Percentiles rank a stretch among this genome's conserved stretches.
These are phyloP conservation scores for Lordiphosa mommai DNA, from an alignment of 1,140 invertebrate genomes.

Conservation along the genomic window DNA sequence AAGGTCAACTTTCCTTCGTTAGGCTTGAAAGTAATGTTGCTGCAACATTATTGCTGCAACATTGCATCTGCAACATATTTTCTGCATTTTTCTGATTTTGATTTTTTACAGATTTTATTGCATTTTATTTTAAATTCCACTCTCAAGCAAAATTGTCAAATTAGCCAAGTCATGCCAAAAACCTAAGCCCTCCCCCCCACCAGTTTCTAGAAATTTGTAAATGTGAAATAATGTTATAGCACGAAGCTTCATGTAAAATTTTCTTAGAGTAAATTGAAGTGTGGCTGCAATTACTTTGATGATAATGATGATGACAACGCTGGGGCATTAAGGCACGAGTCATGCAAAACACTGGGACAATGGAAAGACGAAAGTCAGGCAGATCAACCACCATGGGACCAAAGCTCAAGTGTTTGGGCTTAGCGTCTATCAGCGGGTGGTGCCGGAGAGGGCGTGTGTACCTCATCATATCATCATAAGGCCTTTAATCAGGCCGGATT, in stretches of 20 bases:
- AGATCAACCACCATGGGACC: slow-evolving; percentile 39
- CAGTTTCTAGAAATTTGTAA: slow-evolving; percentile 35
- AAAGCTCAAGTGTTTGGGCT: slow-evolving; percentile 23
- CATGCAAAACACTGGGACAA: slow-evolving; percentile 48
- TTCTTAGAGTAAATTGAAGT: slow-evolving; percentile 33
- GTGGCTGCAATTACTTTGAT: slow-evolving; percentile 68
- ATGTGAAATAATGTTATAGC: slow-evolving; percentile 35
- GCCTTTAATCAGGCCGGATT: slow-evolving; percentile 57
- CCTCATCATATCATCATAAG: slow-evolving; percentile 9
- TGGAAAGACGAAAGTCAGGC: slow-evolving; percentile 46
- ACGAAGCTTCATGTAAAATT: slow-evolving; percentile 51
- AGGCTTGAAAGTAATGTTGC: too few species aligned
- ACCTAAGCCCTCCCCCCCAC: slow-evolving; percentile 12
- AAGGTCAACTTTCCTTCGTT: too few species aligned
- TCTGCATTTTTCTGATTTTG: too few species aligned
- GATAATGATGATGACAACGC: slow-evolving; percentile 22
- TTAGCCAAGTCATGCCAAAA: slow-evolving; percentile 41
- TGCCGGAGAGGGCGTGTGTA: not conserved
- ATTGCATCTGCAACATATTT: too few species aligned
- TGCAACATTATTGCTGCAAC: too few species aligned
- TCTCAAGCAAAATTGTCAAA: slow-evolving; percentile 4
- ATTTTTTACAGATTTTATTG: too few species aligned
- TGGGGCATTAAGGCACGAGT: slow-evolving; percentile 20
- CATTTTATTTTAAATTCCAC: too few species aligned
- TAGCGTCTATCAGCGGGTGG: slow-evolving; percentile 21